phyloP scores from a whole-genome alignment of 2,113 vertebrate genomes.

The Dasypus novemcinctus region DNA sequence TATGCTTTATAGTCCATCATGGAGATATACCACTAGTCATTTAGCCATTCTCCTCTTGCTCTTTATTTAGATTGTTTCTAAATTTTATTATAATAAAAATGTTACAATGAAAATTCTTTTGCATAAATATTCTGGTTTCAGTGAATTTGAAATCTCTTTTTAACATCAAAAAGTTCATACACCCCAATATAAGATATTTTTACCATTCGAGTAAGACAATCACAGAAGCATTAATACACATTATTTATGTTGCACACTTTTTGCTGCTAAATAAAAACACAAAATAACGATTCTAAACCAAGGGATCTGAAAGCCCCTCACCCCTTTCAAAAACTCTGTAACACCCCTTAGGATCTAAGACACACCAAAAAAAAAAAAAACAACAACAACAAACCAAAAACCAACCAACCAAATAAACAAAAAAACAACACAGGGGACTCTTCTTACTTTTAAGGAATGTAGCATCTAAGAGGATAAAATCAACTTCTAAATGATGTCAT shows the following conservation, averaged over 20 bases:
- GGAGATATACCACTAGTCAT: not conserved
- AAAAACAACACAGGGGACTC: not conserved
- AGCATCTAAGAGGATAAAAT: conserved; percentile 14
- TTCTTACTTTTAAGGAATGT: conserved; percentile 19
- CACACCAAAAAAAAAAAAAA: not conserved
- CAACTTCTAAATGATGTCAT: conserved; percentile 1
- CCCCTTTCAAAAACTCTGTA: not conserved
- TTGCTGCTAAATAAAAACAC: conserved; percentile 23
- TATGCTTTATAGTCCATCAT: not conserved
- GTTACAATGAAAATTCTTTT: conserved; percentile 25
- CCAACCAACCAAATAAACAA: not conserved
- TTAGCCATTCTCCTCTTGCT: not conserved
- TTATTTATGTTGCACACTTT: not conserved
- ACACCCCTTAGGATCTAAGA: not conserved
- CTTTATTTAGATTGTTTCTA: not conserved
- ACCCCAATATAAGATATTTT: not conserved
- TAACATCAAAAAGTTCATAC: conserved; percentile 3
- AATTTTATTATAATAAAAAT: conserved; percentile 26
- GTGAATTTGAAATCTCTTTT: conserved; percentile 10
- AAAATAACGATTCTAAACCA: conserved; percentile 21
- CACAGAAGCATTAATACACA: not conserved
- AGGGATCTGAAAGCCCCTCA: not conserved
- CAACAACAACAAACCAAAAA: not conserved
- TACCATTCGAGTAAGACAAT: not conserved
- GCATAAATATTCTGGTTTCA: conserved; percentile 29